A percentile compares a stretch with the other conserved stretches of the same genome.
These are phyloP conservation scores for Oxycera nigricornis DNA, from an alignment of 2,888 invertebrate genomes.

Conservation along the genomic window DNA sequence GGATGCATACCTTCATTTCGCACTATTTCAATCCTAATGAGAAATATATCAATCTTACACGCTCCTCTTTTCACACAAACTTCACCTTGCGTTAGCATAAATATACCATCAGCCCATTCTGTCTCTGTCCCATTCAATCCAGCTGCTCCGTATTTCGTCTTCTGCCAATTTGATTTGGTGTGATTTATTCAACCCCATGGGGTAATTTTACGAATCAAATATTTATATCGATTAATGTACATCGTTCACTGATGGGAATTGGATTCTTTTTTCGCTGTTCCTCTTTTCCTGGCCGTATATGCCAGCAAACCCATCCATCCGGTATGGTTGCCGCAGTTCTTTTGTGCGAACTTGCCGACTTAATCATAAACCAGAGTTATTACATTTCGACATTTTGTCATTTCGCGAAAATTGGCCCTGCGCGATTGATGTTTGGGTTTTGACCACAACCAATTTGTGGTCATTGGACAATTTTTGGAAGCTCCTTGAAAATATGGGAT, in stretches of 20 bases:
- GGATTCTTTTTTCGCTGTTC: neutral
- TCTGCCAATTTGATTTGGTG: constrained; percentile 39
- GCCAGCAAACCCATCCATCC: neutral
- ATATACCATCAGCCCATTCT: neutral
- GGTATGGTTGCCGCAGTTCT: neutral
- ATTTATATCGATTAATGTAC: constrained; percentile 37
- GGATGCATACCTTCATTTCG: too few species aligned
- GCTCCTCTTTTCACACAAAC: neutral
- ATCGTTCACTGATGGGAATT: constrained; percentile 5
- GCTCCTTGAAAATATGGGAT: neutral
- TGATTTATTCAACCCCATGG: constrained; percentile 41
- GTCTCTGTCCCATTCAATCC: neutral
- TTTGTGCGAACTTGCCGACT: constrained; percentile 18
- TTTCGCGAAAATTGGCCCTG: constrained; percentile 6
- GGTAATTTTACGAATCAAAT: constrained; percentile 37
- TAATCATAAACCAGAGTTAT: constrained; percentile 16
- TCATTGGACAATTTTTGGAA: neutral
- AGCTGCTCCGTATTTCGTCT: neutral
- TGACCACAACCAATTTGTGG: neutral
- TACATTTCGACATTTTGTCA: constrained; percentile 25
- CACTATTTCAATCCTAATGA: neutral
- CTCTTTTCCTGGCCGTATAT: neutral
- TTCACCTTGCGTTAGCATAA: neutral
- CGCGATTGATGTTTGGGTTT: neutral
- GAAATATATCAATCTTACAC: neutral